Evolutionary conservation across 1,140 invertebrate species (phyloP).

Genomic region (Ridgeia piscesae): DNA sequence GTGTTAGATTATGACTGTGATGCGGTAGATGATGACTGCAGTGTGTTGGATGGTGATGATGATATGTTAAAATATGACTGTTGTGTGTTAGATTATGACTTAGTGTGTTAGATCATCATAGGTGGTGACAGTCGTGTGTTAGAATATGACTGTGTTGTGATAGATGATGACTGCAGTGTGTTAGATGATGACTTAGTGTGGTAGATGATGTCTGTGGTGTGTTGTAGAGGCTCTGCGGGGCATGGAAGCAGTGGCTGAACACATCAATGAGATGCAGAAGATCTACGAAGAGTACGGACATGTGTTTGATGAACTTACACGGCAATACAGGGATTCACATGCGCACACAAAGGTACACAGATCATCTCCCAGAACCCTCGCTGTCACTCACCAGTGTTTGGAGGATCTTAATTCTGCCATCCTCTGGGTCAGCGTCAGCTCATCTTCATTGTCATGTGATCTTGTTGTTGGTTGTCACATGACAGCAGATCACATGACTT

Average conservation of each 20-base stretch:
- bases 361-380: too few relatives aligned
- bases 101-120: too few relatives aligned
- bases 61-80: not conserved
- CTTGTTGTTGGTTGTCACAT: too few relatives aligned
- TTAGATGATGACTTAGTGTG: not conserved
- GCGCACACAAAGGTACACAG: not conserved
- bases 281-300: constrained; percentile 98
- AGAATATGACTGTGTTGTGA: not conserved
- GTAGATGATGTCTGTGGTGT: not conserved
- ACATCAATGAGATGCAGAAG: constrained; percentile 99
- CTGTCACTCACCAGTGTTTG: too few relatives aligned
- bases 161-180: not conserved
- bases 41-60: not conserved
- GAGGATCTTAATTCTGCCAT: too few relatives aligned
- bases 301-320: constrained; percentile 72
- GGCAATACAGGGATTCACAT: constrained; percentile 42
- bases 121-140: not conserved
- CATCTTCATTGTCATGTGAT: too few relatives aligned
- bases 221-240: constrained; percentile 72
- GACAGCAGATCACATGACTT: too few relatives aligned
- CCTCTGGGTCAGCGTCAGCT: too few relatives aligned
- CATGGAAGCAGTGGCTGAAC: constrained; percentile 99
- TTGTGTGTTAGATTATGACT: too few relatives aligned
- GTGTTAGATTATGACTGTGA: too few relatives aligned
- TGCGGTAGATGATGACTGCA: too few relatives aligned